Percentiles rank a stretch among this genome's conserved stretches.
Evolutionary conservation across 2,888 invertebrate genomes (phyloP).

Genomic region (Drosophila koepferae): DNA sequence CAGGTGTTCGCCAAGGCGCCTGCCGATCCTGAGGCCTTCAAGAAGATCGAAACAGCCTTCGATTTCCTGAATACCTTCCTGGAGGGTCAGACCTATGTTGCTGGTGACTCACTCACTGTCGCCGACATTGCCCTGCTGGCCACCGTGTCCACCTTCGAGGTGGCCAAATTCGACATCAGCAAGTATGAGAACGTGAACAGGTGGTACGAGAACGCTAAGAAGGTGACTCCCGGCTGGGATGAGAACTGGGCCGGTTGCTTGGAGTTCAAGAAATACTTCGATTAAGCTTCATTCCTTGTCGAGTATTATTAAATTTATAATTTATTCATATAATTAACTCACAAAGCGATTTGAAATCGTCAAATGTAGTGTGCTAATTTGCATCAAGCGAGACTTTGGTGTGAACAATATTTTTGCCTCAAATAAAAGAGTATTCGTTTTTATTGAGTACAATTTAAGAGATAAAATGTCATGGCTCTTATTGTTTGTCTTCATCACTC

Average conservation of each 20-base stretch:
- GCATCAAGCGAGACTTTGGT: conserved; percentile 23
- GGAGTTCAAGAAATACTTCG: conserved; percentile 86
- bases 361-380: conserved; percentile 40
- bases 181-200: conserved; percentile 89
- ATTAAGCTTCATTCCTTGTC: conserved; percentile 40
- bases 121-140: conserved; percentile 91
- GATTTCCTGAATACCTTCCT: conserved; percentile 90
- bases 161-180: conserved; percentile 88
- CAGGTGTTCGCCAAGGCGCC: conserved; percentile 88
- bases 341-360: conserved; percentile 51
- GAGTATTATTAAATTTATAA: conserved; percentile 26
- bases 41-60: conserved; percentile 89
- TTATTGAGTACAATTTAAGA: conserved; percentile 60
- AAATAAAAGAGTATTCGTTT: conserved; percentile 66
- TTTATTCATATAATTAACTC: conserved; percentile 45
- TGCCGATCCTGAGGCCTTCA: conserved; percentile 89
- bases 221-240: conserved; percentile 87
- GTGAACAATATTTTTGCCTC: conserved; percentile 15
- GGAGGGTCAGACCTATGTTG: conserved; percentile 89
- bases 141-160: conserved; percentile 90
- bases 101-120: conserved; percentile 90
- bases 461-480: background rate
- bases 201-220: conserved; percentile 88
- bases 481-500: background rate
- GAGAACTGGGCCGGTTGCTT: conserved; percentile 87